Base-by-base conservation (phyloP, 1,140 invertebrate species). In the Drosophila navojoa region DNA sequence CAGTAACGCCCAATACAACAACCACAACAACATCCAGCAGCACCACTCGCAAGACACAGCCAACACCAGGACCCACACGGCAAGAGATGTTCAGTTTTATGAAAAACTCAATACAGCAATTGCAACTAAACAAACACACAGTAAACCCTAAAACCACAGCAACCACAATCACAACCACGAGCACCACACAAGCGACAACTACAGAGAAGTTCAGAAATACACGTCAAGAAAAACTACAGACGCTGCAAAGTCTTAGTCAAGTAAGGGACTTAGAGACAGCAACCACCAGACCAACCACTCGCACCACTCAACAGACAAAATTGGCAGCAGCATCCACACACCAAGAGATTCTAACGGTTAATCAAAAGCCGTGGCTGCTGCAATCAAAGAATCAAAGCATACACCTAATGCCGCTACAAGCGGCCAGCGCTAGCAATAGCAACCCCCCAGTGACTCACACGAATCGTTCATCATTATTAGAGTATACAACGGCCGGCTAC, bases 371-470 rank as follows among this genome's bases (percentile, higher is more conserved):
- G 1, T 81, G 81, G 79, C 66, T 90, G 75, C 61, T 81, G 71
- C 38, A 71, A 72, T 57, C 79, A 10, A 52, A 54, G 3, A 78
- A 87, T 13, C 79, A 77, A 45, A 87, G 69, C 47, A 50, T 87
- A 63, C 79, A 76, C 11, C 42, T 77, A 52, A 57, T 71, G 19
- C 82, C 78, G 29, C 66, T 82, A 0, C 44, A 64, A 66, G 25
- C 44, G 40, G 22, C 57, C 27, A 29, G 19, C 19, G 19, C 19
- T 15, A 60, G 27, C 54, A 6, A 11, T 35, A 11, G 35, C 35
- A 76, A 58, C 72, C 79, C 87, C 72, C 79, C 87, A 87, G 81
- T 90, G 79, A 82, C 38, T 72, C 57, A 75, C 40, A 27, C 25
- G 54, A 82, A 80, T 57, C 68, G 61, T 71, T 76, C 66, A 42